Conservation (phyloP, 2,888 invertebrate genomes). For the Rutpela maculata region DNA sequence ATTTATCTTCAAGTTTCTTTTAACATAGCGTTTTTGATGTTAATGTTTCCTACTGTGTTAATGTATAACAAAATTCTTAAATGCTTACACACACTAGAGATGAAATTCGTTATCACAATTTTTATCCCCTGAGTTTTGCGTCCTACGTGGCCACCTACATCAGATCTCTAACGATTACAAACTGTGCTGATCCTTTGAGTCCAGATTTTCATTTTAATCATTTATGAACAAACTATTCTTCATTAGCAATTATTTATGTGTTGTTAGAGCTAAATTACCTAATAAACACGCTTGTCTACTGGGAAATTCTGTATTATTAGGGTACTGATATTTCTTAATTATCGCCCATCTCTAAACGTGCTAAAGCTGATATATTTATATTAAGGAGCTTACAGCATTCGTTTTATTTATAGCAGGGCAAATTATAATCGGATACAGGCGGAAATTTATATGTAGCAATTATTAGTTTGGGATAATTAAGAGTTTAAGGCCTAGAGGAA, state of each 20-base stretch:
- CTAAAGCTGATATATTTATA: not conserved
- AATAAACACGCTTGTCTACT: slow-evolving; percentile 16
- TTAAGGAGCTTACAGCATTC: not conserved
- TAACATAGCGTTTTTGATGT: no score
- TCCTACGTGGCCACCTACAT: slow-evolving; percentile 1
- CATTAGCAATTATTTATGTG: slow-evolving; percentile 24
- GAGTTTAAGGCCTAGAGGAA: no score
- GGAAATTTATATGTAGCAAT: not conserved
- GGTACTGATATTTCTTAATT: slow-evolving; percentile 22
- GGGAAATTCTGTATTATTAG: not conserved
- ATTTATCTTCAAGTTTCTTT: no score
- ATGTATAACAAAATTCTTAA: not conserved
- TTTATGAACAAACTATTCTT: slow-evolving; percentile 14
- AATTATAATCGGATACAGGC: not conserved
- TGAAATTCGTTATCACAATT: not conserved
- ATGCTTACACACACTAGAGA: not conserved
- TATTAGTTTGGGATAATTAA: no score
- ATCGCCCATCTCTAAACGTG: slow-evolving; percentile 11
- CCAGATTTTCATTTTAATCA: slow-evolving; percentile 22
- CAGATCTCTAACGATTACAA: slow-evolving; percentile 10
- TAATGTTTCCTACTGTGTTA: no score
- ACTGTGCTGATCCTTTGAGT: slow-evolving; percentile 1
- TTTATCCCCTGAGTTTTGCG: not conserved
- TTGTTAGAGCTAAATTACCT: slow-evolving; percentile 11
- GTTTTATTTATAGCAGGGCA: not conserved